Evolutionary conservation across 2,888 invertebrate genomes (phyloP), one percentile per base, ranked within the genome.

Genomic region (Coleophora flavipennella): DNA sequence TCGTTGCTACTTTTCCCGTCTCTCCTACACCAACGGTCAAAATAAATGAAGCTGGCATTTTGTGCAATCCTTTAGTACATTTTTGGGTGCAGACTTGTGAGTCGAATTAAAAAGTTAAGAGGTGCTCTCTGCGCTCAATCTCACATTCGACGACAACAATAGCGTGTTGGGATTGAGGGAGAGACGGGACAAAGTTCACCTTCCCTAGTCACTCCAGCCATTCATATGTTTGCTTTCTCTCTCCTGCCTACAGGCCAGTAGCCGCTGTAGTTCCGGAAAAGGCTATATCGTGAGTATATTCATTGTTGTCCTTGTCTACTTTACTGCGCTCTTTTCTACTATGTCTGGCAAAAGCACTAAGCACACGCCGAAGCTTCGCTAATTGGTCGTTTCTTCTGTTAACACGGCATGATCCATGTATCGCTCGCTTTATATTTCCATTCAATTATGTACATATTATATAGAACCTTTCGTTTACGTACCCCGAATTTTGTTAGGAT

Each of bases 201-300:
- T 62, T 67, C 72, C 76, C 67, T 57, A 72, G 62, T 72, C 72
- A 72, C 68, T 76, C 69, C 67, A 65, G 59, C 80, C 80, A 83
- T 78, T 83, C 77, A 84, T 76, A 76, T 75, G 80, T 85, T 79
- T 81, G 81, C 85, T 81, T 81, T 85, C 77, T 80, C 71, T 85
- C 77, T 77, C 79, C 74, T 88, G 87, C 79, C 76, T 76, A 76
- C 88, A 94, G 93, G 92, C 93, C 85, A 93, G 93, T 90, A 93
- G 92, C 89, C 92, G 92, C 87, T 93, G 93, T 89, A 94, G 92
- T 89, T 93, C 92, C 88, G 93, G 93, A 88, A 93, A 93, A 90
- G 93, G 93, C 90, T 93, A 94, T 92, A 93, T 94, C 93, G 94
- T 94, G 89, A 92, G 94, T 93, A 89, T 84, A 70, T 59, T 63